Evolutionary conservation across 2,113 vertebrate genomes (phyloP), one percentile per base, ranked within the genome.

Genomic region (Odontesthes bonariensis): DNA sequence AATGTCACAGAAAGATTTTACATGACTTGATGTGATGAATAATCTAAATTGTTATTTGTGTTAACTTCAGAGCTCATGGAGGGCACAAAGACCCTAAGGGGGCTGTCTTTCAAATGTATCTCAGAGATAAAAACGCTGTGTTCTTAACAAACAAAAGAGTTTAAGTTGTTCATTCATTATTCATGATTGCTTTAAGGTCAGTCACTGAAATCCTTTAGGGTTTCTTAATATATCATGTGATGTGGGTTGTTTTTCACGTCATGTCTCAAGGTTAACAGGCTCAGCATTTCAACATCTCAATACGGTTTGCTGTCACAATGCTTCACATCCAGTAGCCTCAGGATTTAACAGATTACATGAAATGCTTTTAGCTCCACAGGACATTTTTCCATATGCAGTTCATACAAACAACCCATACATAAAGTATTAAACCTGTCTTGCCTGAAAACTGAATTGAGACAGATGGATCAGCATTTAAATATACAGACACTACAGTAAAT

Each of bases 1-100:
- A 90, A 92, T 76, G 80, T 88, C 84, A 87, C 38, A 52, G 3
- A 58, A 69, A 75, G n/a, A 65, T 63, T 82, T 79, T 73, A 66
- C 2, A 65, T 32, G 22, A 76, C 70, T 84, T 74, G 33, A 82
- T 83, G 76, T 81, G 63, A 70, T 59, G 69, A 61, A 52, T 40
- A 46, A 57, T 52, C 35, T 69, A 66, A 69, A 42, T 63, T 0
- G 9, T 35, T 35, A 46, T 19, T 46, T 1, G 14, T 52, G 64
- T 79, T 88, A 70, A 47, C 54, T 52, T 64, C 47, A 61, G 62
- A 27, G 49, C 27, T 52, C 33, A 49, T 51, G 61, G 53, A 49
- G 51, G 12, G 32, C 3, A 77, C 70, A 60, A 80, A 73, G 23
- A 44, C 31, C 65, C 62, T 10, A 17, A 64, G 62, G 57, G 42